These are phyloP conservation scores for Xanthia icteritia DNA, from an alignment of 2,888 invertebrate genomes.

Conservation along the genomic window DNA sequence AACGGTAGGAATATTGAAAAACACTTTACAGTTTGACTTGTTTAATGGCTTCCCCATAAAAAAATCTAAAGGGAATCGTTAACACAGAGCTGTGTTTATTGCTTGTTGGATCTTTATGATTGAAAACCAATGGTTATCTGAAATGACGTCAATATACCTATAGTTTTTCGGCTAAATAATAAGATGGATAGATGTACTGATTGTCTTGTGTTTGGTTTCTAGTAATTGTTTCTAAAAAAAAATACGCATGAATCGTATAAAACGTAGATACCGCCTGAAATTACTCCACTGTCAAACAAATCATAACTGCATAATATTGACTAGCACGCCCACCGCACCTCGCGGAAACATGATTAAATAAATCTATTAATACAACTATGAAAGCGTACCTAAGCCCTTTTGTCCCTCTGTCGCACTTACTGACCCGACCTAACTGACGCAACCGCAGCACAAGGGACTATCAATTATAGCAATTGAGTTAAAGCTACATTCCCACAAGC, in stretches of 20 bases:
- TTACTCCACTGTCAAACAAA: background rate
- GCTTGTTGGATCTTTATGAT: slow-evolving; percentile 29
- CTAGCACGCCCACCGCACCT: background rate
- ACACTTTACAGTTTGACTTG: slow-evolving; percentile 11
- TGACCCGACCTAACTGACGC: slow-evolving; percentile 43
- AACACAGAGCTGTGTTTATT: slow-evolving; percentile 45
- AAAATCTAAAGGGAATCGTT: slow-evolving; percentile 45
- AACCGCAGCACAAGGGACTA: slow-evolving; percentile 36
- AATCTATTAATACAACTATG: slow-evolving; percentile 34
- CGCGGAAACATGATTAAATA: slow-evolving; percentile 14
- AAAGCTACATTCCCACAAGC: slow-evolving; percentile 21
- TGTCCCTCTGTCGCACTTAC: slow-evolving; percentile 37
- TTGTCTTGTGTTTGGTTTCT: background rate
- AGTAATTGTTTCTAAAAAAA: background rate
- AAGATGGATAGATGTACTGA: background rate
- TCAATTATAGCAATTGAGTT: slow-evolving; percentile 47
- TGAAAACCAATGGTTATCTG: slow-evolving; percentile 4
- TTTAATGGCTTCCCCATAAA: slow-evolving; percentile 43
- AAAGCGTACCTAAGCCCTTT: slow-evolving; percentile 31
- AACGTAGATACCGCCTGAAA: background rate
- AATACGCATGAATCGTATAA: background rate
- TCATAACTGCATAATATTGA: slow-evolving; percentile 4
- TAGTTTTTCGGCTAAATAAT: background rate
- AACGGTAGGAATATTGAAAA: slow-evolving; percentile 18
- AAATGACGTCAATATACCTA: background rate